These are phyloP conservation scores for Monopis laevigella DNA, from an alignment of 2,888 invertebrate genomes.

Conservation along the genomic window DNA sequence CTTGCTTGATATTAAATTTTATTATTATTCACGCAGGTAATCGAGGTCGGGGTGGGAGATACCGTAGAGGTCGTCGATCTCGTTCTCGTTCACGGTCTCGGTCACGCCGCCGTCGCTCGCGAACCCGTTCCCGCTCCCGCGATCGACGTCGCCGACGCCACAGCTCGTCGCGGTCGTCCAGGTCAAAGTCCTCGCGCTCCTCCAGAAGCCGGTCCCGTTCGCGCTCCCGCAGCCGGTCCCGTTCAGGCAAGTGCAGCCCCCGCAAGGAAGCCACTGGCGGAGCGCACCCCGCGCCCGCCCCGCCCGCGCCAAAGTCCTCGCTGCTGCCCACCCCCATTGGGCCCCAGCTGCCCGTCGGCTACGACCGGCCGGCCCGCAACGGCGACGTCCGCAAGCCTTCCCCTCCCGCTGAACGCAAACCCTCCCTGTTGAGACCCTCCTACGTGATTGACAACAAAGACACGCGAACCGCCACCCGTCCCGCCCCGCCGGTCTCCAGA, in stretches of 20 bases:
- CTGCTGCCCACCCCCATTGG: constrained; percentile 37
- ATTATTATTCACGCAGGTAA: constrained; percentile 31
- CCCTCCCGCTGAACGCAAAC: neutral
- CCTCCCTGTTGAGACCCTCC: constrained; percentile 1
- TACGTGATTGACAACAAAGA: too few species aligned
- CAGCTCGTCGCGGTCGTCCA: constrained; percentile 52
- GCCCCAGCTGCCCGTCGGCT: constrained; percentile 34
- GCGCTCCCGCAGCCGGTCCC: constrained; percentile 54
- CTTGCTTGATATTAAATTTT: too few species aligned
- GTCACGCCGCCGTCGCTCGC: constrained; percentile 34
- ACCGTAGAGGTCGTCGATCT: constrained; percentile 34
- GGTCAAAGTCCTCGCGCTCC: constrained; percentile 51
- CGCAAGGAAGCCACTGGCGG: constrained; percentile 37
- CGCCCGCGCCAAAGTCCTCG: constrained; percentile 34
- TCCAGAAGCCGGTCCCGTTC: constrained; percentile 32
- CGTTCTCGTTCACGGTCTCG: constrained; percentile 36
- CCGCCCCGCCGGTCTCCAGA: too few species aligned
- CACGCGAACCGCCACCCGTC: too few species aligned
- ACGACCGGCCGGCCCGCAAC: too few species aligned
- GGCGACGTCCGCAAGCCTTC: neutral
- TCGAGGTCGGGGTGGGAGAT: constrained; percentile 46
- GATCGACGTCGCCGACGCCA: constrained; percentile 50
- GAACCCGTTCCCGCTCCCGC: constrained; percentile 36
- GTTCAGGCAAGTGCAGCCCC: constrained; percentile 64
- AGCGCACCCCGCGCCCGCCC: constrained; percentile 34